A percentile compares a stretch with the other conserved stretches of the same genome.
phyloP scores from a whole-genome alignment of 2,888 invertebrate genomes.

The Synanthedon vespiformis region DNA sequence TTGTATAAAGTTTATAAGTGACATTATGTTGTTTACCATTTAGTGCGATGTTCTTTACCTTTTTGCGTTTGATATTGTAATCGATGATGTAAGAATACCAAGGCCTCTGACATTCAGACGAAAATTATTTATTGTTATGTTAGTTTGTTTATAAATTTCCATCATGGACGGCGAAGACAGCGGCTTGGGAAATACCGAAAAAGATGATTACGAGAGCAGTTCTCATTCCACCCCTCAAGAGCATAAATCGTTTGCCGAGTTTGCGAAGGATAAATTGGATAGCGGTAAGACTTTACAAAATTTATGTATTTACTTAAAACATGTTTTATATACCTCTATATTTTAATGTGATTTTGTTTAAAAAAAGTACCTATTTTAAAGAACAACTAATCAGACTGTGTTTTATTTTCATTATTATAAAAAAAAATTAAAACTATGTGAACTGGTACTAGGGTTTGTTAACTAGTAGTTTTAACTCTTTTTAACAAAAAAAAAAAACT shows the following conservation, averaged over 20 bases:
- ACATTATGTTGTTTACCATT: background rate
- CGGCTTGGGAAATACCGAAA: slow-evolving; percentile 37
- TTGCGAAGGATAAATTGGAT: slow-evolving; percentile 62
- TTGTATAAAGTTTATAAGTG: background rate
- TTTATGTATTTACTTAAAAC: background rate
- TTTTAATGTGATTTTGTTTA: no score
- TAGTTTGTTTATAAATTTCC: slow-evolving; percentile 12
- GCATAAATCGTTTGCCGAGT: slow-evolving; percentile 59
- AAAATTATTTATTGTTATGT: slow-evolving; percentile 31
- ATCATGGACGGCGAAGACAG: slow-evolving; percentile 51
- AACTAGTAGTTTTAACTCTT: no score
- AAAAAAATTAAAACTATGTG: no score
- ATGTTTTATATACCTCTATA: no score
- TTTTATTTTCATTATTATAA: no score
- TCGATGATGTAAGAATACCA: slow-evolving; percentile 66
- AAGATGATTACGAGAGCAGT: slow-evolving; percentile 54
- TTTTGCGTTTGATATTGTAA: slow-evolving; percentile 31
- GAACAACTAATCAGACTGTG: no score
- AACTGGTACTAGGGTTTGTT: no score
- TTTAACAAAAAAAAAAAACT: no score
- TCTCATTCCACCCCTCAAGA: slow-evolving; percentile 60
- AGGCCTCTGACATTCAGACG: slow-evolving; percentile 31
- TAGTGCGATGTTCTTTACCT: slow-evolving; percentile 1
- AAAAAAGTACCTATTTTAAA: no score
- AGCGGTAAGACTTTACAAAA: slow-evolving; percentile 37